A percentile compares a stretch with the other conserved stretches of the same genome.
Conservation (phyloP, 2,797 vertebrate species). For the Coranthus polyacanthus region DNA sequence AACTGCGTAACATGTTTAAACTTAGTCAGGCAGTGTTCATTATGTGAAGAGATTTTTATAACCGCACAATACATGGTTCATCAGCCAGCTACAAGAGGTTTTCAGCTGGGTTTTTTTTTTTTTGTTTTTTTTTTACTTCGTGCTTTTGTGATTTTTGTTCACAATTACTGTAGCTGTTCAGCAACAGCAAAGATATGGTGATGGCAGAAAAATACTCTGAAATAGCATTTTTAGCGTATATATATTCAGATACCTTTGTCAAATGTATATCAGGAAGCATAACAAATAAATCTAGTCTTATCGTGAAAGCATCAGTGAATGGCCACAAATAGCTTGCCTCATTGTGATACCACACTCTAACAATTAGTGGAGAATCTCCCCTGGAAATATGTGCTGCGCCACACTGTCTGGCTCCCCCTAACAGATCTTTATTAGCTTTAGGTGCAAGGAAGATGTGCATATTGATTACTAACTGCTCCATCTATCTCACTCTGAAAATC, state of each 20-base stretch:
- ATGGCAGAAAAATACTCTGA: constrained; percentile 5
- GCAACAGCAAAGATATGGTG: constrained; percentile 26
- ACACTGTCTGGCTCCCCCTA: constrained; percentile 73
- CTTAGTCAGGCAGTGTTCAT: constrained; percentile 48
- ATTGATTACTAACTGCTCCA: constrained; percentile 71
- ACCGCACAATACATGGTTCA: constrained; percentile 40
- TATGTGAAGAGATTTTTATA: constrained; percentile 44
- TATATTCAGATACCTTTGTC: constrained; percentile 6
- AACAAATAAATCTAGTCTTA: constrained; percentile 47
- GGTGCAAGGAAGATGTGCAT: constrained; percentile 75
- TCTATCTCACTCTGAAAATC: constrained; percentile 64
- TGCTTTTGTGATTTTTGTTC: constrained; percentile 26
- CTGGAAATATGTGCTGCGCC: constrained; percentile 69
- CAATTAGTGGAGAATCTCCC: constrained; percentile 70
- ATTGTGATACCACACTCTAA: constrained; percentile 58
- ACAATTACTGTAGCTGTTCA: constrained; percentile 25
- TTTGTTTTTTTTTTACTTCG: background rate
- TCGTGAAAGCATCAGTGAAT: constrained; percentile 51
- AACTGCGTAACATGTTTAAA: constrained; percentile 67
- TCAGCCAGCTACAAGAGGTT: constrained; percentile 21
- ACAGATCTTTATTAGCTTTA: constrained; percentile 72
- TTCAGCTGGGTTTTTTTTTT: constrained; percentile 4
- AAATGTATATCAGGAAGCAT: constrained; percentile 19
- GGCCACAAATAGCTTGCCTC: constrained; percentile 48
- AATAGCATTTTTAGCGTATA: constrained; percentile 12